Evolutionary conservation across 2,888 invertebrate species (phyloP).

Genomic region (Aplocera efformata): DNA sequence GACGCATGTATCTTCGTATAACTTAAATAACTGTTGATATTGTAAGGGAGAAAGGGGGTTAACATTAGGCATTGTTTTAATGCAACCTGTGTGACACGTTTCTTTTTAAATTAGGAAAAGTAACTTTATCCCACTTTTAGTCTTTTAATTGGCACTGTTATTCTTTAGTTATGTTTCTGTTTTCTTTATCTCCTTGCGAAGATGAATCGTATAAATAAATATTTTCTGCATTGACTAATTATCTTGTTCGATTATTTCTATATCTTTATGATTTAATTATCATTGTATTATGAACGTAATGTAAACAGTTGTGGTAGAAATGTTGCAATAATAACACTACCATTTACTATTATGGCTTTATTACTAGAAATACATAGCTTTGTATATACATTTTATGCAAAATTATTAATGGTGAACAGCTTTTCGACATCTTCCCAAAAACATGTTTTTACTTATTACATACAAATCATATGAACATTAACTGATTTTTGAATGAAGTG

Average conservation of each 20-base stretch:
- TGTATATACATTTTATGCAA: conserved; percentile 53
- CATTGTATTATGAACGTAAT: not conserved
- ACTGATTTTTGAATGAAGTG: conserved; percentile 39
- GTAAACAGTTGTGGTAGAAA: not conserved
- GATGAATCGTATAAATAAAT: conserved; percentile 72
- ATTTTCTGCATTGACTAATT: conserved; percentile 60
- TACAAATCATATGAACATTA: conserved; percentile 2
- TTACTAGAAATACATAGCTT: conserved; percentile 44
- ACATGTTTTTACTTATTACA: conserved; percentile 18
- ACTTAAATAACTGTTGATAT: conserved; percentile 54
- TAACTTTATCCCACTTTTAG: conserved; percentile 49
- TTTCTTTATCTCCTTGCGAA: conserved; percentile 56
- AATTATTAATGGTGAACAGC: conserved; percentile 43
- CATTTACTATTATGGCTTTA: no score
- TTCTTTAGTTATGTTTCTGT: conserved; percentile 65
- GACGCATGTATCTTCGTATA: conserved; percentile 53
- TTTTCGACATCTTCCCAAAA: conserved; percentile 42
- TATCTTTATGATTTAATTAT: conserved; percentile 23
- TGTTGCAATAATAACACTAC: conserved; percentile 11
- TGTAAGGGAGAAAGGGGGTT: conserved; percentile 41
- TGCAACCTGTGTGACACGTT: conserved; percentile 30
- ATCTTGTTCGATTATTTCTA: conserved; percentile 55
- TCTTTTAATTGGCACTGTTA: conserved; percentile 75
- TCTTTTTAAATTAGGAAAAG: conserved; percentile 36
- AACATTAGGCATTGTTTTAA: conserved; percentile 27